These are phyloP conservation scores for Chloroceryle aenea DNA, from an alignment of 2,113 vertebrate genomes.

Conservation along the genomic window DNA sequence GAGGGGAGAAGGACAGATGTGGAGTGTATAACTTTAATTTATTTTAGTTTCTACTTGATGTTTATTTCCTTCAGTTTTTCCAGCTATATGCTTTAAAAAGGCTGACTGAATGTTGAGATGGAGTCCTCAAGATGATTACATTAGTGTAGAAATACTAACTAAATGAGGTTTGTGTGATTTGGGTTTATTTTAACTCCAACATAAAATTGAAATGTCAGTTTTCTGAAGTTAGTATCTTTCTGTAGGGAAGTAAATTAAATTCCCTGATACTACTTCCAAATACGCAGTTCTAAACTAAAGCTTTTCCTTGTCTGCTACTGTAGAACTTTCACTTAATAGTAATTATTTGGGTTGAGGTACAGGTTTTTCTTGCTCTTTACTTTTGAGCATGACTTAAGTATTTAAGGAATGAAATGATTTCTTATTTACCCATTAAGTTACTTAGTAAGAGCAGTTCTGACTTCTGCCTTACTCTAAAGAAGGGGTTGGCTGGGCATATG, in stretches of 20 bases:
- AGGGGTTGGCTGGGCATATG: neutral
- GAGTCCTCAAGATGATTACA: neutral
- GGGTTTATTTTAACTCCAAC: neutral
- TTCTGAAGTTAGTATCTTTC: neutral
- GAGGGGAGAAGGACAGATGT: fast-evolving
- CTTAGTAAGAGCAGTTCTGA: neutral
- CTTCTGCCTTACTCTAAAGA: neutral
- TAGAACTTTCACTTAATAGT: slow-evolving; percentile 2
- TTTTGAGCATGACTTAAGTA: neutral
- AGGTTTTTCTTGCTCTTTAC: slow-evolving; percentile 34
- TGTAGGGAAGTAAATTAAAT: neutral
- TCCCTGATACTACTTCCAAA: neutral
- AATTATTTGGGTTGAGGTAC: neutral
- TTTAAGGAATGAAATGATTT: neutral
- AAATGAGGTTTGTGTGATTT: neutral
- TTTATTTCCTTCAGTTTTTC: neutral
- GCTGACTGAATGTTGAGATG: neutral
- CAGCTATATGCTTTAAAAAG: neutral
- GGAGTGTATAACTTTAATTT: neutral
- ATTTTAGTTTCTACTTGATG: neutral
- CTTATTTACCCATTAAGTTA: neutral
- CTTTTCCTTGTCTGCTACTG: neutral
- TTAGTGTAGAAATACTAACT: neutral
- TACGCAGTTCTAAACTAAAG: neutral
- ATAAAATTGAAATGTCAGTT: neutral